Base-by-base conservation (phyloP, 2,888 invertebrate species). In the Polia nebulosa region DNA sequence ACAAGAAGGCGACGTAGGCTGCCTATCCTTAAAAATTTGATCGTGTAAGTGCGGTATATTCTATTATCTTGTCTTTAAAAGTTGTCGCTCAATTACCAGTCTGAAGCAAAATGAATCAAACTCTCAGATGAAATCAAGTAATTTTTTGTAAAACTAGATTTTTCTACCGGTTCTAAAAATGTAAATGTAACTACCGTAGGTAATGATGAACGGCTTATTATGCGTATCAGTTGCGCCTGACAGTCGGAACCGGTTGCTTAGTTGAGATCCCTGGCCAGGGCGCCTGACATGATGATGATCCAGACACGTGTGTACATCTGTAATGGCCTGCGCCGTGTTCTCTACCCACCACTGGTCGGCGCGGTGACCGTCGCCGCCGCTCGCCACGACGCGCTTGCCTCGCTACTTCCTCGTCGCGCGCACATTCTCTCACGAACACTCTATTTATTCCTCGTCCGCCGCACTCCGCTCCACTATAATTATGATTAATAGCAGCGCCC, bases 341-440 rank as follows among this genome's bases (percentile, higher is more conserved):
- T 41, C 41, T 39, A 44, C 11, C 15, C n/a, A n/a, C 22, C 4
- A 6, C 17, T 3, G 15, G 22, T n/a, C 6, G 9, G 1, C 39
- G 32, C 25, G 27, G n/a, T 4, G 0, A 7, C 13, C 27, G 11
- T 6, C 29, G 13, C 29, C 29, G n/a, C 6, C 63, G 34, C 7
- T 5, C 39, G 8, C n/a, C 17, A n/a, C 51, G 36, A 7, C 45
- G 47, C 22, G 69, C 47, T 15, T 56, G 39, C 71, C 32, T 41
- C 47, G 70, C 15, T 29, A 61, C 32, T 55, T 61, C 61, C 55
- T 67, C 39, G 32, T 41, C 36, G 62, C 27, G 36, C 44, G 47
- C 52, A 77, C 80, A 72, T 80, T 79, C 80, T 69, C 80, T 79
- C 78, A 79, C 78, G 80, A 68, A 68, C 61, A 27, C 62, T 49